phyloP scores from a whole-genome alignment of 2,888 invertebrate genomes.

The Meiosimyza decipiens region DNA sequence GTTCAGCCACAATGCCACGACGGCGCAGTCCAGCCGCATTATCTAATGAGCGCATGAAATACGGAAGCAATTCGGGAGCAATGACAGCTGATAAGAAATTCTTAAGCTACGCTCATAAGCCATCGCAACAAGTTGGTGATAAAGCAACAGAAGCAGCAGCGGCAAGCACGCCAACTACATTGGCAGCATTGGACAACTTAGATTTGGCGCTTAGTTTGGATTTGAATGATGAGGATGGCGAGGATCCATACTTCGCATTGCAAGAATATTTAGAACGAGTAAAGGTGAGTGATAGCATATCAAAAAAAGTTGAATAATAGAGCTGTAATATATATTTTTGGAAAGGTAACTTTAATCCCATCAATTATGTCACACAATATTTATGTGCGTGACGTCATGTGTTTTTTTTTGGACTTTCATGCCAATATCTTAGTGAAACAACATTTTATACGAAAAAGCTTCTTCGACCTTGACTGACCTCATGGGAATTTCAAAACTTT shows the following conservation, averaged over 20 bases:
- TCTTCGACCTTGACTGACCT: no score
- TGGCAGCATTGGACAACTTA: slow-evolving; percentile 60
- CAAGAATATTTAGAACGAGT: slow-evolving; percentile 66
- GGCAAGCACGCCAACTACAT: slow-evolving; percentile 38
- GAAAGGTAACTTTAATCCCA: no score
- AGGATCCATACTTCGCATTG: slow-evolving; percentile 64
- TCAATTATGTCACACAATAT: no score
- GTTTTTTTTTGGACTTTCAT: no score
- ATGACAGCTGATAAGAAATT: slow-evolving; percentile 61
- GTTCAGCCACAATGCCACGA: slow-evolving; percentile 61
- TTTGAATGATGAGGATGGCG: slow-evolving; percentile 57
- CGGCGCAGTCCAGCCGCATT: slow-evolving; percentile 48
- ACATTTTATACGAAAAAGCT: no score
- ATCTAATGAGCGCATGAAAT: slow-evolving; percentile 38
- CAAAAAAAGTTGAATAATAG: no score
- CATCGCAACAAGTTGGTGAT: slow-evolving; percentile 53
- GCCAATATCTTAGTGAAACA: no score
- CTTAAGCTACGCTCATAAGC: slow-evolving; percentile 53
- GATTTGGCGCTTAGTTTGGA: slow-evolving; percentile 59
- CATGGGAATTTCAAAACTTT: no score
- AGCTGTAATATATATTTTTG: no score
- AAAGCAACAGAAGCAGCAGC: slow-evolving; percentile 44
- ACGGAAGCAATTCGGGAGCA: slow-evolving; percentile 45
- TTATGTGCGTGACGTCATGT: no score
- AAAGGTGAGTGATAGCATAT: slow-evolving; percentile 56